These are phyloP conservation scores for Athripsodes cinereus DNA, from an alignment of 2,888 invertebrate genomes.

Conservation along the genomic window DNA sequence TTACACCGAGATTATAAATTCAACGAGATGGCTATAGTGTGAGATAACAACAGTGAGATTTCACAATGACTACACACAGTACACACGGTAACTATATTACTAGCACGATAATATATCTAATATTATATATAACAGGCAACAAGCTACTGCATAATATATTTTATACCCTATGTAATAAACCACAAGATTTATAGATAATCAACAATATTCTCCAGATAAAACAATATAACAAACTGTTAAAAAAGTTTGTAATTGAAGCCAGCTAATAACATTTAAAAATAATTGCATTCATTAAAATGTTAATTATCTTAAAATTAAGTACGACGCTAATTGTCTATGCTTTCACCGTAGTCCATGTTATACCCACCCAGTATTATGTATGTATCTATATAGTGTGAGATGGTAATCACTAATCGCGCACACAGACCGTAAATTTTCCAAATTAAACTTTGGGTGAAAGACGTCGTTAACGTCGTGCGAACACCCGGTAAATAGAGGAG, in stretches of 20 bases:
- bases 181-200: background rate
- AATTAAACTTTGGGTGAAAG: constrained; percentile 16
- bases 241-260: constrained; percentile 1
- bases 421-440: constrained; percentile 21
- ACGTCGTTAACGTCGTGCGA: constrained; percentile 15
- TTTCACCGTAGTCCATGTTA: constrained; percentile 14
- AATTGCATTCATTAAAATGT: constrained; percentile 19
- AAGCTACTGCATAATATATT: background rate
- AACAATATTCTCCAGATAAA: background rate
- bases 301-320: constrained; percentile 17
- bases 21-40: background rate
- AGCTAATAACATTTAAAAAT: constrained; percentile 3
- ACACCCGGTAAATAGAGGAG: constrained; percentile 9
- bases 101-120: background rate
- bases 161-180: constrained; percentile 1
- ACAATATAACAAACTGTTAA: constrained; percentile 3
- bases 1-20: background rate
- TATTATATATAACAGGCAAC: background rate
- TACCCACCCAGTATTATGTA: background rate
- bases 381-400: background rate
- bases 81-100: no score
- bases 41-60: background rate
- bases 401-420: constrained; percentile 11
- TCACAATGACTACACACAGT: no score
- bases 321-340: constrained; percentile 19